These are phyloP conservation scores for Delichon dasypus DNA, from an alignment of 2,797 vertebrate genomes.

Conservation along the genomic window DNA sequence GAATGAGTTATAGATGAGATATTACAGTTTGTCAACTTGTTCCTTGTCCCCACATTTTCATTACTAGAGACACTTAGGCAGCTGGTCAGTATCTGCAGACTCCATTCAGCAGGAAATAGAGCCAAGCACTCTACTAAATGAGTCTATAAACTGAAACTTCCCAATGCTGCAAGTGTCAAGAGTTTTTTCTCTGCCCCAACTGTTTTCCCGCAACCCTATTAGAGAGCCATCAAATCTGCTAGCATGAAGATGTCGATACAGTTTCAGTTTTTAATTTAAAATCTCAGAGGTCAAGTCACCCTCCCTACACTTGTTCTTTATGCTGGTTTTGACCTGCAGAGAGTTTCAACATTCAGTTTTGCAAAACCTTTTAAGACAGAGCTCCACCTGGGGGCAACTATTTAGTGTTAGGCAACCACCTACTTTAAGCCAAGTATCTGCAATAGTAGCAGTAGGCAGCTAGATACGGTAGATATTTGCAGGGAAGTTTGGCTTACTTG, in stretches of 20 bases:
- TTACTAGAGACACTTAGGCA: background rate
- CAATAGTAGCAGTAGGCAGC: background rate
- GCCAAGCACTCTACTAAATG: background rate
- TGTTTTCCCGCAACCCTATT: background rate
- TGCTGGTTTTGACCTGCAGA: background rate
- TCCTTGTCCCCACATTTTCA: background rate
- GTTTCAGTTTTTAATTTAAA: background rate
- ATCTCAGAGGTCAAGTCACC: background rate
- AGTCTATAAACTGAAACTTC: background rate
- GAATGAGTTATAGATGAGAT: background rate
- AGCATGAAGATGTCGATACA: background rate
- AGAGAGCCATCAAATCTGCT: background rate
- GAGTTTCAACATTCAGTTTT: background rate
- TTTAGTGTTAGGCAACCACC: background rate
- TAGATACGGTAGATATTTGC: background rate
- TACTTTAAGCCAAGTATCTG: background rate
- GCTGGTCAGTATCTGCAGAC: background rate
- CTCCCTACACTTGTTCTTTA: background rate
- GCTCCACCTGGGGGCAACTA: background rate
- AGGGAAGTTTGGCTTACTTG: background rate
- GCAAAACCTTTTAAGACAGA: background rate
- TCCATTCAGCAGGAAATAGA: background rate
- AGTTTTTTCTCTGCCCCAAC: background rate
- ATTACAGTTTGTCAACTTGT: background rate
- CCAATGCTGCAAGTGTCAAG: background rate